phyloP scores from a whole-genome alignment of 2,113 vertebrate species.

The Mormoops blainvillei region DNA sequence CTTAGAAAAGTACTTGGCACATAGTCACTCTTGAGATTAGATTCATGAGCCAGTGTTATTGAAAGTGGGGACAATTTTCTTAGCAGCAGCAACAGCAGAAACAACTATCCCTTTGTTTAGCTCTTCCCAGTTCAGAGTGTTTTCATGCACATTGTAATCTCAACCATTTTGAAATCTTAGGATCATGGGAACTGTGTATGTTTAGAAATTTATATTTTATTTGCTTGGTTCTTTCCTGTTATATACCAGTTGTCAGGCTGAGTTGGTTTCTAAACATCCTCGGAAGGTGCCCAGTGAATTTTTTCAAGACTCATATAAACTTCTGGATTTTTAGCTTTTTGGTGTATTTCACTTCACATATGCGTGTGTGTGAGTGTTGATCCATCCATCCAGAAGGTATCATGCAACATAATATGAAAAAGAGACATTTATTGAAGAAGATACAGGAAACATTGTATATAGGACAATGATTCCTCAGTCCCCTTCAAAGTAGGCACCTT shows the following conservation, averaged over 20 bases:
- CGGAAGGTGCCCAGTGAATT: background rate
- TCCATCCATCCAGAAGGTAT: too few relatives aligned
- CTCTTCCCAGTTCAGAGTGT: background rate
- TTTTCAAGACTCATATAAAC: background rate
- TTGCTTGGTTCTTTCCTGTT: background rate
- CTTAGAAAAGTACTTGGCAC: background rate
- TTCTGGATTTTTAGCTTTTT: constrained; percentile 37
- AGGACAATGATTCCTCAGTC: too few relatives aligned
- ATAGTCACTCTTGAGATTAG: background rate
- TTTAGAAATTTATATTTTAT: background rate
- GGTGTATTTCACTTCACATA: background rate
- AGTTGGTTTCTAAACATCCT: background rate
- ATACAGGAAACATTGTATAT: too few relatives aligned
- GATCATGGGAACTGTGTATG: background rate
- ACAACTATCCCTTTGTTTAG: background rate
- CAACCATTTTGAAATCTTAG: background rate
- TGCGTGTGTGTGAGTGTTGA: too few relatives aligned
- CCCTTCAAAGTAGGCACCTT: too few relatives aligned
- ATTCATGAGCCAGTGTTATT: background rate
- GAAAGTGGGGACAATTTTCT: background rate
- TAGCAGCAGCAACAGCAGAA: background rate
- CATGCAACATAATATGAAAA: too few relatives aligned
- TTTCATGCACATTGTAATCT: background rate
- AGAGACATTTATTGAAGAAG: too few relatives aligned
- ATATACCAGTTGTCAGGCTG: background rate